Evolutionary conservation across 2,797 vertebrate genomes (phyloP).

Genomic region (Acanthopagrus latus): DNA sequence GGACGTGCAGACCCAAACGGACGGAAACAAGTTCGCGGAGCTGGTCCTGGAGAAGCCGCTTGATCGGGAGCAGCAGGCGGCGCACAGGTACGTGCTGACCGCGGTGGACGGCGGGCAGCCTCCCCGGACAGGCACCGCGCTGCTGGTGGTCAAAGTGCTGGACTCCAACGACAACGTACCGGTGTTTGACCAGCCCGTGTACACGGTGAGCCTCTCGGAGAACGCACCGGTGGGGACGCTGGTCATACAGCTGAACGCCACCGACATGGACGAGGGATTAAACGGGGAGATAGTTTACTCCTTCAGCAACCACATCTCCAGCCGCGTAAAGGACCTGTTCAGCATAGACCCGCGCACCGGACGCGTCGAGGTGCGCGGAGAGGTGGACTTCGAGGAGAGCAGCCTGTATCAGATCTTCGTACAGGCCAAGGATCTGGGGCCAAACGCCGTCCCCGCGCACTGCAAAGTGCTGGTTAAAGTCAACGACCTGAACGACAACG

Average conservation of each 20-base stretch:
- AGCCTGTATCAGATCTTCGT: constrained; percentile 94
- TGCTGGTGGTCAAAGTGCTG: constrained; percentile 94
- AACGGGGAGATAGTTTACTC: constrained; percentile 97
- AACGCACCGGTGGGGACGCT: constrained; percentile 93
- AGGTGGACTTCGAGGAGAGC: constrained; percentile 97
- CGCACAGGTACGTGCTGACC: constrained; percentile 97
- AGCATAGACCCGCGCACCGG: constrained; percentile 92
- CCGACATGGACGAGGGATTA: constrained; percentile 93
- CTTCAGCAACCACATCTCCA: constrained; percentile 96
- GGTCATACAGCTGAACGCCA: constrained; percentile 96
- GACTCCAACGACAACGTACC: constrained; percentile 99
- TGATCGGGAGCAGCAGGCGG: constrained; percentile 96
- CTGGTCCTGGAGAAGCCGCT: constrained; percentile 94
- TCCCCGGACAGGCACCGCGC: constrained; percentile 95
- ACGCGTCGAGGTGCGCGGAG: constrained; percentile 93
- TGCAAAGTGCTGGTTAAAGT: constrained; percentile 96
- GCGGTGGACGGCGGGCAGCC: constrained; percentile 97
- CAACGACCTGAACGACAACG: constrained; percentile 94
- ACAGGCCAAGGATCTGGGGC: constrained; percentile 97
- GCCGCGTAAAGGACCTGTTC: constrained; percentile 93
- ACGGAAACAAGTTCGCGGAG: constrained; percentile 97
- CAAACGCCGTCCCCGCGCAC: constrained; percentile 96
- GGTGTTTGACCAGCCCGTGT: constrained; percentile 95
- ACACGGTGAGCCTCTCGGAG: constrained; percentile 92
- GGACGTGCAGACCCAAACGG: constrained; percentile 96